phyloP scores from a whole-genome alignment of 2,888 invertebrate genomes.

The Lithosia quadra region DNA sequence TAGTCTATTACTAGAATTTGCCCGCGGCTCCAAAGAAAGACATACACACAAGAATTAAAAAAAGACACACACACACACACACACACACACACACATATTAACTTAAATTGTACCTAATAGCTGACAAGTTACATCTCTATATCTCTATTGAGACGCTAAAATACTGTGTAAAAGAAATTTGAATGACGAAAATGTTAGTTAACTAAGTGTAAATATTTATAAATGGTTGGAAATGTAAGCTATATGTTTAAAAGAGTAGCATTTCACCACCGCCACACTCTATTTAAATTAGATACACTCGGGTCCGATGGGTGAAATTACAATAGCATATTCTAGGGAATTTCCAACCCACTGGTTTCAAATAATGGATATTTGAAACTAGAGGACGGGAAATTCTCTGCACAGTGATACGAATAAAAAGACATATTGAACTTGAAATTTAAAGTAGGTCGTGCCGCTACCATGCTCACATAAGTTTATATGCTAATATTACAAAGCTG shows the following conservation, averaged over 20 bases:
- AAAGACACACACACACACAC: no score
- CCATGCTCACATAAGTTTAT: no score
- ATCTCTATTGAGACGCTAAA: background rate
- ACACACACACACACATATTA: no score
- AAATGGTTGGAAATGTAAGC: background rate
- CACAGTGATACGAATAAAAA: background rate
- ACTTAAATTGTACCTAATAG: background rate
- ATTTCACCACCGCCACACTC: background rate
- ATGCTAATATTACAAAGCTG: no score
- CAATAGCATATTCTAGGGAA: conserved; percentile 2
- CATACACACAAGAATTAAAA: no score
- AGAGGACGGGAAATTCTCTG: background rate
- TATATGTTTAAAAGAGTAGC: background rate
- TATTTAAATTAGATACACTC: background rate
- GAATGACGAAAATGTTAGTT: background rate
- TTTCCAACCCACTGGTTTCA: conserved; percentile 1
- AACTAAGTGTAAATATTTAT: background rate
- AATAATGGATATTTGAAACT: conserved; percentile 5
- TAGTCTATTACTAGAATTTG: no score
- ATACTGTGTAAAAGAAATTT: background rate
- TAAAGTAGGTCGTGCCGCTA: background rate
- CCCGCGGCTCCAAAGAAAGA: no score
- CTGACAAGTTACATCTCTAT: background rate
- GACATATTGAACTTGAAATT: background rate
- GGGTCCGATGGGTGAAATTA: background rate